These are phyloP conservation scores for Drosophila anomalipes DNA, from an alignment of 2,888 invertebrate species.

Conservation along the genomic window DNA sequence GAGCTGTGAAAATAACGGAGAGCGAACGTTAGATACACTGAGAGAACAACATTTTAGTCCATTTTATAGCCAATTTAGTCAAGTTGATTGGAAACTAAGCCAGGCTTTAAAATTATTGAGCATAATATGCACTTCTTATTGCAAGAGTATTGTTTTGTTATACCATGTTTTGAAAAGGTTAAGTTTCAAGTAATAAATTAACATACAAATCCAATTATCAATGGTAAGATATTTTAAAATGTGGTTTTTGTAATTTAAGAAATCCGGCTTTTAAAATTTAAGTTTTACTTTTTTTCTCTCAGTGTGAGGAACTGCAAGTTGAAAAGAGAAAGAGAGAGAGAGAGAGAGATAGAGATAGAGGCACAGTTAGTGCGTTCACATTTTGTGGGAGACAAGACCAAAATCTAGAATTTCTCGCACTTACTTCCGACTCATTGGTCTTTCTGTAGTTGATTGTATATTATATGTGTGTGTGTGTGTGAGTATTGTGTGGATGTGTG, in stretches of 20 bases:
- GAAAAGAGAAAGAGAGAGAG: background rate
- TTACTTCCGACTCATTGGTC: slow-evolving; percentile 78
- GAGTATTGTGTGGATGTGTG: slow-evolving; percentile 6
- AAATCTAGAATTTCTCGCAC: slow-evolving; percentile 64
- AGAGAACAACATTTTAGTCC: background rate
- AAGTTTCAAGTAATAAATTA: background rate
- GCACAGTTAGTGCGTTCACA: slow-evolving; percentile 19
- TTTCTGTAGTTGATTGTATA: slow-evolving; percentile 35
- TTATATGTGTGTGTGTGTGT: slow-evolving; percentile 12
- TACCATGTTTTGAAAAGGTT: background rate
- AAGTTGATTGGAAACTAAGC: background rate
- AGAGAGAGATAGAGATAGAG: background rate
- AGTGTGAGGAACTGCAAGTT: background rate
- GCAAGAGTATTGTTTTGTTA: background rate
- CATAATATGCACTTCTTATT: background rate
- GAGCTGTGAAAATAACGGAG: slow-evolving; percentile 58
- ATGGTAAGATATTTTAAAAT: background rate
- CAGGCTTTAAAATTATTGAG: background rate
- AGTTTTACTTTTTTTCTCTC: background rate
- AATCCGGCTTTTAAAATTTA: background rate
- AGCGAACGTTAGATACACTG: background rate
- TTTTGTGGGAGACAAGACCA: slow-evolving; percentile 31
- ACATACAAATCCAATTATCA: background rate
- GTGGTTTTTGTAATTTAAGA: accelerated
- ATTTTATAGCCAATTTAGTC: background rate